These are phyloP conservation scores for Tenthredo scrophulariae DNA, from an alignment of 2,888 invertebrate species.

Conservation along the genomic window DNA sequence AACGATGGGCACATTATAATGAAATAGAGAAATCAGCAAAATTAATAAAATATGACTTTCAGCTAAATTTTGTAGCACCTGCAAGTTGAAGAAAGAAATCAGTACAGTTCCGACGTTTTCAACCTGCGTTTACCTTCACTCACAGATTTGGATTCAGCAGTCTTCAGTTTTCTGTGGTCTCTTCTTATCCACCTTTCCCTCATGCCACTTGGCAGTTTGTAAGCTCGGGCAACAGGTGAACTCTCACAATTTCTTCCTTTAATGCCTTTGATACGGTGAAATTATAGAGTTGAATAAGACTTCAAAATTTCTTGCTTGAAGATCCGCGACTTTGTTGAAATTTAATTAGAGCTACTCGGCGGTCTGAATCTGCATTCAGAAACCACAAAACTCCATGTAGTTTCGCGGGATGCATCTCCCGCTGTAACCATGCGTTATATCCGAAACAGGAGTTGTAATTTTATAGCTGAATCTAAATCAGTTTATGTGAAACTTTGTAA, in stretches of 20 bases:
- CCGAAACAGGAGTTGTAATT: neutral
- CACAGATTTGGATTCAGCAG: neutral
- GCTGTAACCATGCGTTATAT: constrained; percentile 25
- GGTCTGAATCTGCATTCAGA: constrained; percentile 11
- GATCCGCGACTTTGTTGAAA: constrained; percentile 12
- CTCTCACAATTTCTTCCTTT: constrained; percentile 20
- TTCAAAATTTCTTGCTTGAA: constrained; percentile 20
- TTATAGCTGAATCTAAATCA: constrained; percentile 16
- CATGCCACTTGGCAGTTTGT: constrained; percentile 32
- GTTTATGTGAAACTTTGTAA: constrained; percentile 7
- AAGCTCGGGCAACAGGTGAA: constrained; percentile 45
- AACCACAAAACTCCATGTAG: constrained; percentile 14
- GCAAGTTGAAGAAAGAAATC: neutral
- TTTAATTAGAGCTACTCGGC: constrained; percentile 28
- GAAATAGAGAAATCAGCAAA: neutral
- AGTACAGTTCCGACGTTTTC: neutral
- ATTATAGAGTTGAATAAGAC: constrained; percentile 28
- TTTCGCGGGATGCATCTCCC: constrained; percentile 16
- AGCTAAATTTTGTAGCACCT: neutral
- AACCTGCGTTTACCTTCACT: neutral
- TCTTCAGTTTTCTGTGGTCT: constrained; percentile 5
- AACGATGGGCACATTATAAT: neutral
- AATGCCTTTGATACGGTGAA: neutral
- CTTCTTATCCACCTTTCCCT: constrained; percentile 15
- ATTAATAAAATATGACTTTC: neutral